These are phyloP conservation scores for Peribatodes rhomboidaria DNA, from an alignment of 2,888 invertebrate genomes.

Conservation along the genomic window DNA sequence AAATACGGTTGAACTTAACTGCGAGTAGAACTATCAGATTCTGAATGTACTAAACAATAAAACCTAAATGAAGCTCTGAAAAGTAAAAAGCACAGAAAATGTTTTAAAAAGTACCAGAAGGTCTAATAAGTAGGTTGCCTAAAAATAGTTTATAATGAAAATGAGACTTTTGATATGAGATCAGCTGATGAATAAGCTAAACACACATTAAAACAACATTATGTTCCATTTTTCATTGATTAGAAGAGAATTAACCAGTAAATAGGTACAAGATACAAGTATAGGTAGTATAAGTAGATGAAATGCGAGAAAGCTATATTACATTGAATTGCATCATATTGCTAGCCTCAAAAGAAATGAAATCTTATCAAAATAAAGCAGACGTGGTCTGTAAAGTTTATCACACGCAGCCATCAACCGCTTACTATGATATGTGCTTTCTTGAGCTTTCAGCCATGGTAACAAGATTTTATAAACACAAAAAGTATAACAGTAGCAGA, in stretches of 20 bases:
- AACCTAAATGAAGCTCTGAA: slow-evolving; percentile 14
- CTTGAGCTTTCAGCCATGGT: slow-evolving; percentile 80
- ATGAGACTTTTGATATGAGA: slow-evolving; percentile 42
- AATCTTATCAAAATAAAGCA: slow-evolving; percentile 57
- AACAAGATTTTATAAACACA: slow-evolving; percentile 66
- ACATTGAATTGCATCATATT: slow-evolving; percentile 47
- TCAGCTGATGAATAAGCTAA: slow-evolving; percentile 45
- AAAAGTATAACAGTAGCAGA: slow-evolving; percentile 51
- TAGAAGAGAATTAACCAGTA: background rate
- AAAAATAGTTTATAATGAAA: slow-evolving; percentile 25
- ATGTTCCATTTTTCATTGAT: slow-evolving; percentile 4
- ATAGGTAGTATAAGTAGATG: slow-evolving; percentile 33
- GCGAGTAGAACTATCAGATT: slow-evolving; percentile 44
- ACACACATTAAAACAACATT: slow-evolving; percentile 8
- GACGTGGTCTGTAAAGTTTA: slow-evolving; percentile 55
- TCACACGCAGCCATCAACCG: slow-evolving; percentile 58
- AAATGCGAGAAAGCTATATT: slow-evolving; percentile 29
- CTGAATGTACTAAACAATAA: slow-evolving; percentile 23
- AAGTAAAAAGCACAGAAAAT: slow-evolving; percentile 9
- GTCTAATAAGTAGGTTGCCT: slow-evolving; percentile 14
- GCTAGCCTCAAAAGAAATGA: slow-evolving; percentile 57
- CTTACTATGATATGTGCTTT: slow-evolving; percentile 76
- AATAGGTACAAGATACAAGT: background rate
- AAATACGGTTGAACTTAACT: slow-evolving; percentile 42
- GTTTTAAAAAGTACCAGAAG: background rate